Base-by-base conservation (phyloP, 2,888 invertebrate species). In the Leptopilina drosophilae region DNA sequence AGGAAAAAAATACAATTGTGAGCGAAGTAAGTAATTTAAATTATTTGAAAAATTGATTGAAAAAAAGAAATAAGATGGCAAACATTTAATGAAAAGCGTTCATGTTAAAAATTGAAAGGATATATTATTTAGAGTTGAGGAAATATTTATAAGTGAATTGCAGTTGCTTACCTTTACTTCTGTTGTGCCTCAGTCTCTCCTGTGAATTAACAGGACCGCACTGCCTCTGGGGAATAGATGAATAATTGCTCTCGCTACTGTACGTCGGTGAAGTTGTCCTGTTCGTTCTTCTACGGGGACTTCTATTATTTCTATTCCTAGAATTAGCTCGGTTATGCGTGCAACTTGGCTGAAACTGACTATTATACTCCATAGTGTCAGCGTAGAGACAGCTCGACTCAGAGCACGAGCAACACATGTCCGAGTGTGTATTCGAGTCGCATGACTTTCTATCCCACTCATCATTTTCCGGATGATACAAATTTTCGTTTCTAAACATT, bases 361-460 rank as follows among this genome's bases (percentile, higher is more conserved):
- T 89, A 82, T 90, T 90, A 79, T 91, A 91, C 9, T 91, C 91
- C 83, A 91, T 87, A 1, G 91, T 88, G 76, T 92, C 91, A 62
- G 90, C 90, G 69, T 92, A 92, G 0, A 91, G 88, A 79, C 91
- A 92, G 78, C 91, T 91, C 1, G 91, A 92, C 80, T 92, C 91
- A 5, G 91, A 91, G 79, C 92, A 92, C 6, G 91, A 91, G 77
- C 91, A 92, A 81, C 92, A 91, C 77, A 91, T 85, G 78, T 92
- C 92, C 79, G 91, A 91, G 78, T 91, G 91, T 7, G 90, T 90
- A 77, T 91, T 92, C 2, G 92, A 91, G 78, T 92, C 92, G 84
- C 91, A 91, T 0, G 92, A 92, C 73, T 92, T 92, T 67, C 92
- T 87, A 56, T 92, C 91, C 91, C 91, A 92, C 49, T 91, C 91